Evolutionary conservation across 2,888 invertebrate species (phyloP), one percentile per base, ranked within the genome.

Genomic region (Microctonus hyperodae): DNA sequence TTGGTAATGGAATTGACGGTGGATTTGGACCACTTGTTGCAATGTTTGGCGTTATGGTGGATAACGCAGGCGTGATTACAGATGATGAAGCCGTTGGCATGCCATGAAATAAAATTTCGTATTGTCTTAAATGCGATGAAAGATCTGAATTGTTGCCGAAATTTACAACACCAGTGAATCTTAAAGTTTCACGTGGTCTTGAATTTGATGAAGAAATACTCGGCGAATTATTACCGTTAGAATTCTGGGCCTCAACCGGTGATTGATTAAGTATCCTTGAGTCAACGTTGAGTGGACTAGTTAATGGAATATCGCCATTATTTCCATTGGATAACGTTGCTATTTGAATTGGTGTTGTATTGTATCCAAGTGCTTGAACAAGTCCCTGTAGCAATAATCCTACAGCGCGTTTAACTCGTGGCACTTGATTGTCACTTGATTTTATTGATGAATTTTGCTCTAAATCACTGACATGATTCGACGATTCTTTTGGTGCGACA

Each of bases 141-240:
- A 83, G 48, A 50, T 78, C 70, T 0, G 79, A 72, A 58, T 77
- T 76, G 64, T 83, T 83, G 9, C 83, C 83, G 20, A 84, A 81
- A 64, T 83, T 83, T 0, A 84, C 68, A 6, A 84, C 77, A 0
- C 84, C 84, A 0, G 84, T 84, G 37, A 84, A 75, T 37, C 78
- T 74, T 3, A 84, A 67, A 0, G 82, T 83, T 64, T 84, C 81
- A 6, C 77, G 69, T n/a, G 73, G 80, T n/a, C 74, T 71, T 0
- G 78, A 74, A 3, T 64, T 28, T 9, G 70, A 51, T 2, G 74
- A 37, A 4, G 71, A 53, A 20, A 57, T 33, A 7, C 69, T 57
- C 2, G 67, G 25, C 2, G 53, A 55, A 13, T 67, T 64, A 2
- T 71, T 56, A 1, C 71, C 31, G 11, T 68, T 65, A 6, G 72